Conservation (phyloP, 2,113 vertebrate species). For the Brachyistius frenatus region DNA sequence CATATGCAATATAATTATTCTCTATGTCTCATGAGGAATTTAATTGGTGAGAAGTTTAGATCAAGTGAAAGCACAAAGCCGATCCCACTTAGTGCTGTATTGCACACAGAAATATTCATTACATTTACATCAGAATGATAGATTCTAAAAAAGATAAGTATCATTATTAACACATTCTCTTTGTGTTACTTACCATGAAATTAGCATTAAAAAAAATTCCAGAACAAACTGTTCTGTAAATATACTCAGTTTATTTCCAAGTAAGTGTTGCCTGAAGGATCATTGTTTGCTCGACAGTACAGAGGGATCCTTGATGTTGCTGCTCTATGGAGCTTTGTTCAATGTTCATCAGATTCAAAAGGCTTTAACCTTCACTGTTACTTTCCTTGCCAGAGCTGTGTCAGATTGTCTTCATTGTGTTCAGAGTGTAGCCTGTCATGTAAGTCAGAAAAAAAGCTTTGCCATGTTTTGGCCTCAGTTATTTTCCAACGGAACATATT, state of each 20-base stretch:
- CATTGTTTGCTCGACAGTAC: constrained; percentile 1
- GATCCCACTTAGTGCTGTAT: constrained; percentile 19
- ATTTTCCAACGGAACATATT: not conserved
- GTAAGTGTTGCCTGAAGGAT: constrained; percentile 7
- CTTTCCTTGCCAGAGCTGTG: not conserved
- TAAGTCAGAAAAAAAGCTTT: not conserved
- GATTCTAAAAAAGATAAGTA: too few relatives aligned
- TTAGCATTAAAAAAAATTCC: not conserved
- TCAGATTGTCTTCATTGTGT: constrained; percentile 1
- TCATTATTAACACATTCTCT: too few relatives aligned
- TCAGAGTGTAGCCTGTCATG: not conserved
- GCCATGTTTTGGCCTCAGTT: not conserved
- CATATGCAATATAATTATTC: constrained; percentile 31
- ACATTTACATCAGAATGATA: constrained; percentile 15
- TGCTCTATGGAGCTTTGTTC: constrained; percentile 21
- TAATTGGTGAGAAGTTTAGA: constrained; percentile 4
- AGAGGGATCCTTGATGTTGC: not conserved
- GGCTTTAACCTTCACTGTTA: constrained; percentile 11
- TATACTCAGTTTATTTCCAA: constrained; percentile 5
- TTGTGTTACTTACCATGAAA: too few relatives aligned
- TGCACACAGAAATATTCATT: constrained; percentile 12
- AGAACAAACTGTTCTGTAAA: constrained; percentile 26
- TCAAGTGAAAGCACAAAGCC: constrained; percentile 40
- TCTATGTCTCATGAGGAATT: constrained; percentile 27
- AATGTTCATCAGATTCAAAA: constrained; percentile 16